These are phyloP conservation scores for Ptiloglossa arizonensis DNA, from an alignment of 1,140 invertebrate genomes.

Conservation along the genomic window DNA sequence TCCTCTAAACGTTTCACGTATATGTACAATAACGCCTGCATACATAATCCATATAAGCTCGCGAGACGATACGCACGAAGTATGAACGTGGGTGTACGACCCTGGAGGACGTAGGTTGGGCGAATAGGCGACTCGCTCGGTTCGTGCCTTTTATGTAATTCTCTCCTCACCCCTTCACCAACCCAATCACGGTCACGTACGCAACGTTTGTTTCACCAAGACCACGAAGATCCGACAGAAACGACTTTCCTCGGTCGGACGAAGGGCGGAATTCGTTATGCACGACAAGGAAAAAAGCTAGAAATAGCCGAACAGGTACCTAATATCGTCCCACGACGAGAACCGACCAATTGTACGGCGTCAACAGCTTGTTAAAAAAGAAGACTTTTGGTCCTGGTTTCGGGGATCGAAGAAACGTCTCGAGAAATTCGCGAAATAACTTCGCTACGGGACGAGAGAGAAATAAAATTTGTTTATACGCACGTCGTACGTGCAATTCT, in stretches of 20 bases:
- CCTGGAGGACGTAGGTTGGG: conserved; percentile 75
- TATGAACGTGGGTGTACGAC: conserved; percentile 74
- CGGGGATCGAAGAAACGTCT: neutral
- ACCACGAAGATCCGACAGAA: conserved; percentile 38
- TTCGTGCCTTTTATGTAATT: conserved; percentile 76
- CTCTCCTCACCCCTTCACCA: conserved; percentile 63
- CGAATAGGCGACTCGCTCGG: conserved; percentile 70
- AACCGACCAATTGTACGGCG: neutral
- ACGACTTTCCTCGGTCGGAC: conserved; percentile 27
- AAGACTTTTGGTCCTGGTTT: neutral
- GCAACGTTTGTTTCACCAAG: conserved; percentile 47
- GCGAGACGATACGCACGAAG: conserved; percentile 43
- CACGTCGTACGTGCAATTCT: too few species aligned
- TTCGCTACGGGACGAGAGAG: neutral
- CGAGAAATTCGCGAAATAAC: neutral
- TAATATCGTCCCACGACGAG: neutral
- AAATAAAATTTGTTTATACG: too few species aligned
- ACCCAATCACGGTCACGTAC: conserved; percentile 63
- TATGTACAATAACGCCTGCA: conserved; percentile 33
- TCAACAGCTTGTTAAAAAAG: too few species aligned
- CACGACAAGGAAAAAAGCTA: neutral
- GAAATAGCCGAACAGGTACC: neutral
- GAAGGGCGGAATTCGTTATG: conserved; percentile 22
- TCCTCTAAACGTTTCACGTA: conserved; percentile 29
- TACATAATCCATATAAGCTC: conserved; percentile 57